A percentile compares a stretch with the other conserved stretches of the same genome.
Evolutionary conservation across 1,140 invertebrate genomes (phyloP).

Genomic region (Acromyrmex echinatior): DNA sequence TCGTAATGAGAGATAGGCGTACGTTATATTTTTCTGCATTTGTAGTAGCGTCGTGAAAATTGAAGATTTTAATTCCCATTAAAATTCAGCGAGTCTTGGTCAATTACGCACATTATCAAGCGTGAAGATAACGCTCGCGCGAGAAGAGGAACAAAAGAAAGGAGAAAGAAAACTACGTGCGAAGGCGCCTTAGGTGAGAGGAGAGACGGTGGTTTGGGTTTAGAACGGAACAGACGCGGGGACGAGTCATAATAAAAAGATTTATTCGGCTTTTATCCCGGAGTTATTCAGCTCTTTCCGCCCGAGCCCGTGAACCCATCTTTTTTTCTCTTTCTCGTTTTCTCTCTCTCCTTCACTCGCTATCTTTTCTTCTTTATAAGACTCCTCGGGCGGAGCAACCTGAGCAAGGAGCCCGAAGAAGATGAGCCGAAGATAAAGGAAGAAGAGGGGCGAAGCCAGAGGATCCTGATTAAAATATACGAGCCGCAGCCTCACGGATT

Average conservation of each 20-base stretch:
- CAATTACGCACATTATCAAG: conserved; percentile 4
- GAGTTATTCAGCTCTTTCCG: conserved; percentile 87
- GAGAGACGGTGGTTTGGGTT: conserved; percentile 65
- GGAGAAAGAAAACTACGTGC: conserved; percentile 66
- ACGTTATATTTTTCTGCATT: not conserved
- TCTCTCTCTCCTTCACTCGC: conserved; percentile 59
- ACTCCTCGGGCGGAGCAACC: conserved; percentile 79
- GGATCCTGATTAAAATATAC: conserved; percentile 86
- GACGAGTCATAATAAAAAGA: conserved; percentile 86
- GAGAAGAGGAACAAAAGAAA: conserved; percentile 39
- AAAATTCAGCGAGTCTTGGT: conserved; percentile 17
- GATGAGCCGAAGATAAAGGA: conserved; percentile 74
- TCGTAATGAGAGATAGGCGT: not conserved
- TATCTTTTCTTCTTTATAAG: conserved; percentile 77
- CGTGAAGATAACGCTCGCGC: conserved; percentile 21
- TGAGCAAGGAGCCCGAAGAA: conserved; percentile 60
- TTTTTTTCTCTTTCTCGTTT: conserved; percentile 65
- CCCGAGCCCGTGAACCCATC: conserved; percentile 77
- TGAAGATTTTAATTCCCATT: conserved; percentile 27
- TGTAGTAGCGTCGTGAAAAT: not conserved
- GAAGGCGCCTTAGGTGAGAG: conserved; percentile 73
- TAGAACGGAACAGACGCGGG: conserved; percentile 80
- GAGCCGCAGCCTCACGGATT: conserved; percentile 83
- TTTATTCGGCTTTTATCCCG: conserved; percentile 86
- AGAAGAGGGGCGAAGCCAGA: conserved; percentile 69